These are phyloP conservation scores for Bombyx huttoni DNA, from an alignment of 2,888 invertebrate species.

Conservation along the genomic window DNA sequence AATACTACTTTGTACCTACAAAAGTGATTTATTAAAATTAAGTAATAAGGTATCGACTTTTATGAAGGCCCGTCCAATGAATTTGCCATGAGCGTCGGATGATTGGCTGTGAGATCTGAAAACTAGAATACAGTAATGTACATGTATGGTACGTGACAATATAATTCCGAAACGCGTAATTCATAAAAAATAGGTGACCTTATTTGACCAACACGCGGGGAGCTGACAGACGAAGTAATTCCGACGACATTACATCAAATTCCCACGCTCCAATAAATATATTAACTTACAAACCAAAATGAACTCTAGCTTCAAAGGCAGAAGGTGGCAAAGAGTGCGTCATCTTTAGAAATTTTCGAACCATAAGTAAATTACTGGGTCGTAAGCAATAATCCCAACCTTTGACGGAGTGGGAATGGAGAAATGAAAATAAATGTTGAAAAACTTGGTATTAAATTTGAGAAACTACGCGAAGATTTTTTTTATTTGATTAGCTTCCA, in stretches of 20 bases:
- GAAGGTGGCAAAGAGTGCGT: slow-evolving; percentile 11
- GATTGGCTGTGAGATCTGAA: too few species aligned
- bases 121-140: too few species aligned
- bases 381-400: slow-evolving; percentile 4
- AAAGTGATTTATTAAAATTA: too few species aligned
- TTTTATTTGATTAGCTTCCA: too few species aligned
- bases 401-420: background rate
- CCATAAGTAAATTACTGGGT: slow-evolving; percentile 7
- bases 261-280: slow-evolving; percentile 5
- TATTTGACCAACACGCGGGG: background rate
- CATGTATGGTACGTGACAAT: background rate
- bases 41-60: too few species aligned
- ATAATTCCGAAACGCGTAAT: background rate
- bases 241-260: slow-evolving; percentile 4
- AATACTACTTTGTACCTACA: too few species aligned
- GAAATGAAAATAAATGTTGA: background rate
- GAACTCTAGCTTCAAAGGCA: slow-evolving; percentile 14
- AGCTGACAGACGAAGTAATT: slow-evolving; percentile 3
- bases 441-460: background rate
- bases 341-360: slow-evolving; percentile 4
- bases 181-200: slow-evolving; percentile 2
- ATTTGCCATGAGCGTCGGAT: too few species aligned
- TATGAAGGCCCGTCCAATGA: too few species aligned
- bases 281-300: slow-evolving; percentile 11
- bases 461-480: too few species aligned